These are phyloP conservation scores for Sorex araneus DNA, from an alignment of 2,113 vertebrate genomes.

Conservation along the genomic window DNA sequence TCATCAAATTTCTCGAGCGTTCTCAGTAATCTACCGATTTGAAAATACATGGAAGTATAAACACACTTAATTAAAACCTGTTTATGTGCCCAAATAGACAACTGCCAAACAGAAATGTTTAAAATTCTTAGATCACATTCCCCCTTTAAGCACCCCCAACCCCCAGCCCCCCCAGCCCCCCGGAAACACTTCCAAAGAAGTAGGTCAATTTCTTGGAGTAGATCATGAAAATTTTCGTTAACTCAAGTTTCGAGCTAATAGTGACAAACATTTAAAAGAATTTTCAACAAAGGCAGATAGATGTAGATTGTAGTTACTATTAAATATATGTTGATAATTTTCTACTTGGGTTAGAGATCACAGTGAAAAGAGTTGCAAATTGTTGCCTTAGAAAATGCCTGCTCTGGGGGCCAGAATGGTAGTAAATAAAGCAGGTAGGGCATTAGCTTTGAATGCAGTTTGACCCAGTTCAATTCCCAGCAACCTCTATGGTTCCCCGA, in stretches of 20 bases:
- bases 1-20: no score
- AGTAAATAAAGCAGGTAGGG: no score
- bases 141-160: neutral
- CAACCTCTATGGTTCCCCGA: no score
- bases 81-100: neutral
- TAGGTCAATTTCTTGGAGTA: neutral
- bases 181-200: neutral
- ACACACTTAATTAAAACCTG: slow-evolving; percentile 17
- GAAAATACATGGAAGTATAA: neutral
- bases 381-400: no score
- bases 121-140: neutral
- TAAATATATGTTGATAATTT: neutral
- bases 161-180: no score
- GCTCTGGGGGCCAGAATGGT: no score
- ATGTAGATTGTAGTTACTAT: neutral
- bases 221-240: neutral
- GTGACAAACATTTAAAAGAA: neutral
- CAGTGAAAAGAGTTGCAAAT: slow-evolving; percentile 7
- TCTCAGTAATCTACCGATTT: neutral
- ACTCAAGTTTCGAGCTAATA: neutral
- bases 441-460: no score
- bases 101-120: neutral
- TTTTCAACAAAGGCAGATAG: neutral
- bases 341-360: neutral
- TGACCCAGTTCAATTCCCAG: no score